These are phyloP conservation scores for Pogonocichla stellata DNA, from an alignment of 2,113 vertebrate genomes.

Conservation along the genomic window DNA sequence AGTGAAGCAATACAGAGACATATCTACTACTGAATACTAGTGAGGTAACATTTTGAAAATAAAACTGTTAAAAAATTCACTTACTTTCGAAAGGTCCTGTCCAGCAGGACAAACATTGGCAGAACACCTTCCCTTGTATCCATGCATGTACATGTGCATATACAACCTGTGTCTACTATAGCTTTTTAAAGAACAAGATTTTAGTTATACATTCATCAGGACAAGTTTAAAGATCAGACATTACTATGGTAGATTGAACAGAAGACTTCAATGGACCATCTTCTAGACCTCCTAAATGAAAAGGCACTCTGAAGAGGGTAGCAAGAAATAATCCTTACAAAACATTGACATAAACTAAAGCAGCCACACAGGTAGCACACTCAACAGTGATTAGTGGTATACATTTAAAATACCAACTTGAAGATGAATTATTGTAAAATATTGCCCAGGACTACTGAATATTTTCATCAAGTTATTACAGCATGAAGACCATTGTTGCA, in stretches of 20 bases:
- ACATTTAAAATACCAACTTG: not conserved
- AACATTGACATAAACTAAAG: conserved; percentile 1
- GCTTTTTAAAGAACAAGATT: conserved; percentile 59
- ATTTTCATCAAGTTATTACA: not conserved
- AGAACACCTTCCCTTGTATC: conserved; percentile 64
- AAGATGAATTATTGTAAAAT: conserved; percentile 12
- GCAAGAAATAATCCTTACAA: conserved; percentile 10
- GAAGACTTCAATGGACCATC: conserved; percentile 30
- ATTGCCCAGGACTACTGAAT: not conserved
- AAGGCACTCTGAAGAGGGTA: conserved; percentile 60
- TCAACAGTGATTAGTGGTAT: not conserved
- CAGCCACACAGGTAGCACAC: not conserved
- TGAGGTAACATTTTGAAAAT: conserved; percentile 73
- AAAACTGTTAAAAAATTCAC: conserved; percentile 67
- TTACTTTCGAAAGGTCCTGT: conserved; percentile 70
- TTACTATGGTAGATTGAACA: conserved; percentile 34
- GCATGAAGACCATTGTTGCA: not conserved
- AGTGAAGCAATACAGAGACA: conserved; percentile 54
- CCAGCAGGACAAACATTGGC: conserved; percentile 75
- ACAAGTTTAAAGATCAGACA: conserved; percentile 52
- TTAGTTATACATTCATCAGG: conserved; percentile 71
- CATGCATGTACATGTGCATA: conserved; percentile 68
- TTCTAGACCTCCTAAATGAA: conserved; percentile 60
- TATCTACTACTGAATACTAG: conserved; percentile 49
- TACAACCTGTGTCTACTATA: conserved; percentile 55